Evolutionary conservation across 2,113 vertebrate species (phyloP).

Genomic region (Indicator indicator): DNA sequence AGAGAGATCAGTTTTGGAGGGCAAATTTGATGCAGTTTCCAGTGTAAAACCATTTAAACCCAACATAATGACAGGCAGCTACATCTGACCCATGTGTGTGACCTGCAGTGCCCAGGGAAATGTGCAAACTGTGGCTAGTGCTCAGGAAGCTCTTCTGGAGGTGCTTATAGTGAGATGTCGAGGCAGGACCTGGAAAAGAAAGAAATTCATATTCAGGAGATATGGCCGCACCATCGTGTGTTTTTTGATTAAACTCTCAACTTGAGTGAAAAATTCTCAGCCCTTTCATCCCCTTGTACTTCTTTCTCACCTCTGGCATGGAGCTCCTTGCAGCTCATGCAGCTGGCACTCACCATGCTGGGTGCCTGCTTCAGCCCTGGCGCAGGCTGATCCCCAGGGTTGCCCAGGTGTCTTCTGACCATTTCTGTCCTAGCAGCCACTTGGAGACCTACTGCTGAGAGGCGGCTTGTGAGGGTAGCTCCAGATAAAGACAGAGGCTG

Average conservation of each 20-base stretch:
- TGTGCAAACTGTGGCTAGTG: accelerated
- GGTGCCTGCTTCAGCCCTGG: not conserved
- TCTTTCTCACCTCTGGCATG: not conserved
- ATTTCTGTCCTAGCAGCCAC: not conserved
- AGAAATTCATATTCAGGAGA: not conserved
- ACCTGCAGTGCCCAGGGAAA: not conserved
- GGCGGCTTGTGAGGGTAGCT: not conserved
- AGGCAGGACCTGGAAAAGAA: not conserved
- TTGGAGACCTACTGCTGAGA: not conserved
- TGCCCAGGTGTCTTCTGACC: not conserved
- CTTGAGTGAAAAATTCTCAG: not conserved
- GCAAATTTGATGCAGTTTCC: not conserved
- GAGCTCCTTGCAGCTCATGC: not conserved
- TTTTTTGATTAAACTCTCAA: not conserved
- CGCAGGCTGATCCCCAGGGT: not conserved
- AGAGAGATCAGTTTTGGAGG: constrained; percentile 7
- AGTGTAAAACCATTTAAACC: not conserved
- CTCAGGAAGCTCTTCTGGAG: not conserved
- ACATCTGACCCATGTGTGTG: not conserved
- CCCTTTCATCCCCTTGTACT: not conserved
- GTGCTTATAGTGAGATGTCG: accelerated
- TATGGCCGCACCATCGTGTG: not conserved
- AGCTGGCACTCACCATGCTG: accelerated
- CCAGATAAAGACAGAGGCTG: not conserved
- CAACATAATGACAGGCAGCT: not conserved